Evolutionary conservation across 2,797 vertebrate genomes (phyloP), one percentile per base, ranked within the genome.

Genomic region (Cottoperca gobio): DNA sequence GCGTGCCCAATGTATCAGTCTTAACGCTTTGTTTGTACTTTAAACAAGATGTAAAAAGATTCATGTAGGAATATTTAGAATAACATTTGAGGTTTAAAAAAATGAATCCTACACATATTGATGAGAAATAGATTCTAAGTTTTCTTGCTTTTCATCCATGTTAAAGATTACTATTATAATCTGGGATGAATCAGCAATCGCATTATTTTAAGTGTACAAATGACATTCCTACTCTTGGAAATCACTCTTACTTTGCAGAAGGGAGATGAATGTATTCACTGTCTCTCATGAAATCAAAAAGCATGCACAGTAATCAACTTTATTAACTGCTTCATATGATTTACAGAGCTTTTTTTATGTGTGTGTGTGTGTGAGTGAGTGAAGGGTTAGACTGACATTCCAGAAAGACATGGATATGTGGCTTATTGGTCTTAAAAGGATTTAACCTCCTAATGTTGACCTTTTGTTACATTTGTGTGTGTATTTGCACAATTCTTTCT

Each of bases 221-320:
- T 60, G 19, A 66, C 69, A 83, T 83, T 84, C 62, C 73, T 74
- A 5, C 45, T 79, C 49, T 50, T 0, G 8, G n/a, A 58, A 66
- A 68, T 55, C 31, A 39, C 69, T 42, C 81, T 58, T 31, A 46
- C 39, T 76, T 59, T 31, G 24, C 59, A 81, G 78, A 75, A 24
- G 68, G 82, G 55, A 87, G 50, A 85, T 85, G 84, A 92, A 92
- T 91, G 89, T 89, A 86, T 83, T 78, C 68, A 50, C 39, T 33
- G 42, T 78, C 45, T 72, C 49, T 58, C 28, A 71, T 5, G 1
- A 45, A 81, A 64, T 42, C 76, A 81, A 65, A 84, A 71, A 43
- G 21, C 62, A 62, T 76, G 81, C 39, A 19, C 31, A 5, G 31
- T n/a, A 14, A 60, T 70, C 43, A 26, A 23, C 54, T 70, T 64